These are phyloP conservation scores for Scolanthus callimorphus DNA, from an alignment of 92 coral and sea anemone species.

Conservation along the genomic window DNA sequence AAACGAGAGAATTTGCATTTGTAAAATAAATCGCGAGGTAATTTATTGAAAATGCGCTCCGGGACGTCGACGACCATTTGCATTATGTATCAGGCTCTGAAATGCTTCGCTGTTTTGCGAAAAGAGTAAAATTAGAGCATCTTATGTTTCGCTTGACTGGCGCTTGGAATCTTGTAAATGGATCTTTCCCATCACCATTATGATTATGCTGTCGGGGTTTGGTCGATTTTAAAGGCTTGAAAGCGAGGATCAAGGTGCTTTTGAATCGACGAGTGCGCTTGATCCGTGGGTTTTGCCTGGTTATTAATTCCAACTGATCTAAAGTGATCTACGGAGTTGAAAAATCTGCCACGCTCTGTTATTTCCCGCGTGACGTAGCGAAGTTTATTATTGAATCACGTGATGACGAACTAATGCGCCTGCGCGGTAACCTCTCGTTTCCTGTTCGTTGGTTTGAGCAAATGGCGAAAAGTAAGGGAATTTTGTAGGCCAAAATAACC, in stretches of 20 bases:
- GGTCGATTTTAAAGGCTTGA: too few relatives aligned
- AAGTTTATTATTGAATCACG: constrained; percentile 55
- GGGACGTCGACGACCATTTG: background rate
- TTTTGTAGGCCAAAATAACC: constrained; percentile 40
- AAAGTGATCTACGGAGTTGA: too few relatives aligned
- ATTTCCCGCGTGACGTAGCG: constrained; percentile 73
- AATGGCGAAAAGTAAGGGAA: constrained; percentile 60
- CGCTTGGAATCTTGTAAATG: background rate
- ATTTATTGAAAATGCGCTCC: background rate
- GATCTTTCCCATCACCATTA: background rate
- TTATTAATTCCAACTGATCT: background rate
- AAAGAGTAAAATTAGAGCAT: background rate
- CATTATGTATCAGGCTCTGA: background rate
- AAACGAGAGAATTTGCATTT: background rate
- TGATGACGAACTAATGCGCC: constrained; percentile 55
- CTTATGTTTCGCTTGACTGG: constrained; percentile 2
- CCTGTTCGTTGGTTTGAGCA: constrained; percentile 55
- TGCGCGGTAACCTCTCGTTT: constrained; percentile 40
- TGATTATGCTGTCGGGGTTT: too few relatives aligned
- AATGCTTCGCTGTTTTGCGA: too few relatives aligned
- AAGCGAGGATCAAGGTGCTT: too few relatives aligned
- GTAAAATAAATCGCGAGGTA: background rate
- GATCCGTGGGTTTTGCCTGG: too few relatives aligned
- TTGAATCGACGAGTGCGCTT: too few relatives aligned
- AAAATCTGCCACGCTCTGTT: constrained; percentile 61